Evolutionary conservation across 2,888 invertebrate species (phyloP).

Genomic region (Phaonia tiefii): DNA sequence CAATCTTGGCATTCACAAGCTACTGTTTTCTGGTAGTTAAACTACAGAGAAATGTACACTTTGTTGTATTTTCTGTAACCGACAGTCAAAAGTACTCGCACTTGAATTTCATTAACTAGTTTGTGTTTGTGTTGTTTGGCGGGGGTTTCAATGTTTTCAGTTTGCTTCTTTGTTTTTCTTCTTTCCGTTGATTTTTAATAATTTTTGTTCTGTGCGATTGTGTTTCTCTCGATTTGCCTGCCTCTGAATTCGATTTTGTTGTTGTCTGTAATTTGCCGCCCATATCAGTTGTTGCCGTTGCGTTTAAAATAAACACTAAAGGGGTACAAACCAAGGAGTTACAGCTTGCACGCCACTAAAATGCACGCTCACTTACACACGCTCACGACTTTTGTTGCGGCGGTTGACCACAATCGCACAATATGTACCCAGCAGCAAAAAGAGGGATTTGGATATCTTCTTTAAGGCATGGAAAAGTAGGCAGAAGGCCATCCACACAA

Average conservation of each 20-base stretch:
- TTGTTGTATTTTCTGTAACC: slow-evolving; percentile 17
- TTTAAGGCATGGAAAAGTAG: too few species aligned
- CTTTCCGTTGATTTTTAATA: slow-evolving; percentile 37
- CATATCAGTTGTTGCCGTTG: slow-evolving; percentile 35
- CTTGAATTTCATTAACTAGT: slow-evolving; percentile 48
- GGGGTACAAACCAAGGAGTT: too few species aligned
- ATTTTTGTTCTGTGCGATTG: slow-evolving; percentile 11
- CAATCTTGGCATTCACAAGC: slow-evolving; percentile 27
- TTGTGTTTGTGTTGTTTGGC: slow-evolving; percentile 1
- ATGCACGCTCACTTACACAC: slow-evolving; percentile 4
- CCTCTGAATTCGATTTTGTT: slow-evolving; percentile 11
- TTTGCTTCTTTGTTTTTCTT: neutral
- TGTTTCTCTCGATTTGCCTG: slow-evolving; percentile 19
- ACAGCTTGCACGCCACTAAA: slow-evolving; percentile 16
- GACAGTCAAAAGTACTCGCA: slow-evolving; percentile 22
- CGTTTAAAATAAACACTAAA: slow-evolving; percentile 41
- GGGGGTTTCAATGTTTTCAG: neutral
- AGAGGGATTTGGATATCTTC: too few species aligned
- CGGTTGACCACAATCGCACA: neutral
- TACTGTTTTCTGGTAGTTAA: neutral
- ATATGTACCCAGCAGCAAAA: too few species aligned
- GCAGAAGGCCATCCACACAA: too few species aligned
- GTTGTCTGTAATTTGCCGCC: slow-evolving; percentile 41
- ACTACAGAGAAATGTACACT: neutral
- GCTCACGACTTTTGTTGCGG: neutral